phyloP scores from a whole-genome alignment of 2,797 vertebrate species.

The Pangasius krempfi region DNA sequence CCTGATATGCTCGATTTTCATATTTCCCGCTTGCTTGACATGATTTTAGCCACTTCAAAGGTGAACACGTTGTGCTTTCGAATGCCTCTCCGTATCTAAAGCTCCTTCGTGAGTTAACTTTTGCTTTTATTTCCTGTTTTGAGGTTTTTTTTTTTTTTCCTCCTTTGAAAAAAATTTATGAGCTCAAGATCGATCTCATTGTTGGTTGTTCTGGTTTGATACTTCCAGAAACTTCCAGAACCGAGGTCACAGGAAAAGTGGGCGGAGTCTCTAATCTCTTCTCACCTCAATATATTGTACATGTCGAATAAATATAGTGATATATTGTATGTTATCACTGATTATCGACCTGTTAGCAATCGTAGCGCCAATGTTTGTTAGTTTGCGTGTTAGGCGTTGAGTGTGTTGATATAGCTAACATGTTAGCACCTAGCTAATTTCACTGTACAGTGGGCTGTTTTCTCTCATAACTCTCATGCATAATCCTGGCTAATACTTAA shows the following conservation, averaged over 20 bases:
- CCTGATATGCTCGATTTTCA: background rate
- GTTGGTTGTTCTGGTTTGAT: background rate
- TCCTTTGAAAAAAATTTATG: background rate
- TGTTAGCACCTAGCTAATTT: slow-evolving; percentile 1
- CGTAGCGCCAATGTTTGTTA: background rate
- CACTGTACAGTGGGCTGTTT: background rate
- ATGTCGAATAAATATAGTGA: background rate
- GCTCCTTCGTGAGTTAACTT: background rate
- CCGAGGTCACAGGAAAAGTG: background rate
- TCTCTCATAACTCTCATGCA: background rate
- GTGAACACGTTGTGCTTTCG: background rate
- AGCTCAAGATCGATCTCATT: background rate
- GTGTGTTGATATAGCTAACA: background rate
- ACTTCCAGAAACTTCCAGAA: background rate
- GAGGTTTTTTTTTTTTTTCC: background rate
- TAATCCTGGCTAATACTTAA: background rate
- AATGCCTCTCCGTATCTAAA: background rate
- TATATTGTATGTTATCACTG: background rate
- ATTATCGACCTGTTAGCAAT: background rate
- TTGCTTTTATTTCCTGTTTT: background rate
- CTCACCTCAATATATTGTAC: background rate
- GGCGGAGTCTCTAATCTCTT: no score
- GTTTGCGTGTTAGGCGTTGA: background rate
- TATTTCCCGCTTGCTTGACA: background rate
- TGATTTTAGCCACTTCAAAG: background rate